A percentile compares a stretch with the other conserved stretches of the same genome.
Evolutionary conservation across 2,888 invertebrate genomes (phyloP).

Genomic region (Philopedon plagiatum): DNA sequence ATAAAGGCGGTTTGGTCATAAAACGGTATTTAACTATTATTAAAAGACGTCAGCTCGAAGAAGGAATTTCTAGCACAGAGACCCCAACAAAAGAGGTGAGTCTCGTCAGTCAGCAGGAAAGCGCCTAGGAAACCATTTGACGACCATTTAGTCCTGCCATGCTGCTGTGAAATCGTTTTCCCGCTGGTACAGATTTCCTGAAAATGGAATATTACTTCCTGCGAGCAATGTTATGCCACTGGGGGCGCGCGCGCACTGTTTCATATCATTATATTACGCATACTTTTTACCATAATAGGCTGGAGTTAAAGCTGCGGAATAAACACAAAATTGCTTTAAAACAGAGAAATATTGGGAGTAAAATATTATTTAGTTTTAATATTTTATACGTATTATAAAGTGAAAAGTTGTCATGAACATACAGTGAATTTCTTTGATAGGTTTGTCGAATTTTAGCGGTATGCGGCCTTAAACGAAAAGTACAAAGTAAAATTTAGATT

Average conservation of each 20-base stretch:
- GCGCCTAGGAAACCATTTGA: conserved; percentile 13
- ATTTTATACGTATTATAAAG: no score
- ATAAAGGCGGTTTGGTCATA: not conserved
- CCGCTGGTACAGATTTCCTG: conserved; percentile 28
- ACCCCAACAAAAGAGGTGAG: not conserved
- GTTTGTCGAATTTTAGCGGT: no score
- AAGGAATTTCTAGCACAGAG: not conserved
- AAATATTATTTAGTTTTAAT: no score
- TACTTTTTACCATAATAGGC: not conserved
- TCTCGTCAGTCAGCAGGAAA: conserved; percentile 19
- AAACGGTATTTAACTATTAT: not conserved
- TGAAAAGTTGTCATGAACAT: no score
- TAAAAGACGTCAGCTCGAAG: not conserved
- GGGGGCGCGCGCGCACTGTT: not conserved
- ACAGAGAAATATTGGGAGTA: not conserved
- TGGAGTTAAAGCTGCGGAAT: not conserved
- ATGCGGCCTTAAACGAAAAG: no score
- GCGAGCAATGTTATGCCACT: conserved; percentile 9
- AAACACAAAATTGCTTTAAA: not conserved
- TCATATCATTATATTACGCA: conserved; percentile 8
- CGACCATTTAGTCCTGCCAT: conserved; percentile 31
- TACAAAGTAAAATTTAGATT: no score
- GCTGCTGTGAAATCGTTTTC: conserved; percentile 32
- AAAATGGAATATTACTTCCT: conserved; percentile 36
- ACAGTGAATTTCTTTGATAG: no score